These are phyloP conservation scores for Eleutherodactylus coqui DNA, from an alignment of 2,797 vertebrate species.

Conservation along the genomic window DNA sequence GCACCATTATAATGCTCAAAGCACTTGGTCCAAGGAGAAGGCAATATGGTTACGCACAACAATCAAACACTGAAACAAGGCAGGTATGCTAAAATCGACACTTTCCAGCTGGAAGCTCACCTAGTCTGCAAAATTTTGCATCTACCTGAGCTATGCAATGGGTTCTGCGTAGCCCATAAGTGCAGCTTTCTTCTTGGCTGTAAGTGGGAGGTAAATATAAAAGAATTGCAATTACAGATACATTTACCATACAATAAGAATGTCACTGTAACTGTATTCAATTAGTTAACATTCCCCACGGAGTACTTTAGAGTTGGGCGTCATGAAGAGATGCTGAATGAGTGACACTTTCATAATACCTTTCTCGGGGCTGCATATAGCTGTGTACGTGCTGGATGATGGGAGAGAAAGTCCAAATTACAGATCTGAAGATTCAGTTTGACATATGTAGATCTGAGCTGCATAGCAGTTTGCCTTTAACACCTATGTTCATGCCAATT, in stretches of 20 bases:
- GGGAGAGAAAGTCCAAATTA: constrained; percentile 1
- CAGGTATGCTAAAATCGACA: background rate
- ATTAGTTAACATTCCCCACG: constrained; percentile 31
- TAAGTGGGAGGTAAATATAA: constrained; percentile 21
- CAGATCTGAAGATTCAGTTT: constrained; percentile 17
- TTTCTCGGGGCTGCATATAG: background rate
- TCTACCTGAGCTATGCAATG: background rate
- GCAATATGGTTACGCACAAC: constrained; percentile 22
- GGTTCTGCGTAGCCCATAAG: constrained; percentile 6
- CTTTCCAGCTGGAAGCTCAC: background rate
- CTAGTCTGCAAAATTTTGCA: background rate
- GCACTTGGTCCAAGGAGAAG: background rate
- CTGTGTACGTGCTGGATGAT: background rate
- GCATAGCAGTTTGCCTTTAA: background rate
- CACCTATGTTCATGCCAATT: background rate
- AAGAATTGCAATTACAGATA: constrained; percentile 36
- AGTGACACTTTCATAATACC: constrained; percentile 38
- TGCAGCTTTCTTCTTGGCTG: background rate
- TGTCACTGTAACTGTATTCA: background rate
- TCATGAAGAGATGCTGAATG: constrained; percentile 13
- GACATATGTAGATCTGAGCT: constrained; percentile 24
- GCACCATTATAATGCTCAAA: constrained; percentile 19
- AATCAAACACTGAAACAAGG: constrained; percentile 2
- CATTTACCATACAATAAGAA: constrained; percentile 15
- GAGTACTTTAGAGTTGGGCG: constrained; percentile 12